Conservation (phyloP, 2,113 vertebrate genomes). For the Mystacornis crossleyi region DNA sequence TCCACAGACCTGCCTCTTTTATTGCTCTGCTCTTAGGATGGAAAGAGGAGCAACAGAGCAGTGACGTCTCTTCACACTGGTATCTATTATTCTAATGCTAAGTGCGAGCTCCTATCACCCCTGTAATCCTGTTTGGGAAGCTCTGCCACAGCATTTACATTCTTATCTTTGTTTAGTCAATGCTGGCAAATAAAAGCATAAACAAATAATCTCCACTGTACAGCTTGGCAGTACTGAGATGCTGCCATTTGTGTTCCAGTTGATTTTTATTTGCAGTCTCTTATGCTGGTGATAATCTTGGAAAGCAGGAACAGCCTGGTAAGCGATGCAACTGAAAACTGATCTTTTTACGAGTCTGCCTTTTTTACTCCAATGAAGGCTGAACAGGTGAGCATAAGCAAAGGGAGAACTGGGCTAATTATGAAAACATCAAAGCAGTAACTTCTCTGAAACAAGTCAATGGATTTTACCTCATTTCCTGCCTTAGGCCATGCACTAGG, state of each 20-base stretch:
- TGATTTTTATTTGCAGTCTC: slow-evolving; percentile 5
- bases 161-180: slow-evolving; percentile 34
- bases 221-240: neutral
- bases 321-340: neutral
- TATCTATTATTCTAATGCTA: neutral
- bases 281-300: neutral
- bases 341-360: neutral
- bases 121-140: neutral
- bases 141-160: neutral
- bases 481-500: neutral
- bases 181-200: slow-evolving; percentile 19
- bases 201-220: slow-evolving; percentile 8
- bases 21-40: neutral
- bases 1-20: neutral
- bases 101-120: neutral
- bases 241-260: neutral
- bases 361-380: neutral
- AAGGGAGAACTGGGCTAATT: neutral
- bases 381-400: neutral
- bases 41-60: neutral
- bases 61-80: neutral
- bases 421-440: neutral
- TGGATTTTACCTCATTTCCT: slow-evolving; percentile 8
- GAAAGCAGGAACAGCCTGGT: neutral
- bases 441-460: neutral